Base-by-base conservation (phyloP, 2,797 vertebrate species). In the Chloroceryle inda region DNA sequence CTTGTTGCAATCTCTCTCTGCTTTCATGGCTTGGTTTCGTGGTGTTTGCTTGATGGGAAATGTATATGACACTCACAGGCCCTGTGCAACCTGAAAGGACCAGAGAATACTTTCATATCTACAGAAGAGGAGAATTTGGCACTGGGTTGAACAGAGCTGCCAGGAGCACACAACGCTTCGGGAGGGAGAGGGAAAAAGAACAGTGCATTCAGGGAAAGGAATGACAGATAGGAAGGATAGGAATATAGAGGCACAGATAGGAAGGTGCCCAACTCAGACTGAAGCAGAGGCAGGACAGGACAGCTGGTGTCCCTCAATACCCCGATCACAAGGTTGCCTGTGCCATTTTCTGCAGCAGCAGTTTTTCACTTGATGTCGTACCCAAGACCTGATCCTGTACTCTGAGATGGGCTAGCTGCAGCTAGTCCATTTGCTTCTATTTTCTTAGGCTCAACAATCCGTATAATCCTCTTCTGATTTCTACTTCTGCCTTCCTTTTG, bases 81-180 rank as follows among this genome's bases (percentile, higher is more conserved):
- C 64, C 55, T 38, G 31, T 78, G 67, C 66, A 71, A 31, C 80
- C 83, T 42, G 67, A 16, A 77, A 69, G 63, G 74, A 90, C 80
- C 77, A 42, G 55, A 67, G 49, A 64, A 79, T 75, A 21, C 49
- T 73, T 84, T 59, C 81, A 21, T 24, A 23, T 8, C 55, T 59
- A 44, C 31, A 53, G 73, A 78, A 86, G 37, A 66, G 18, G 29
- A 61, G 29, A 76, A 85, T 75, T 95, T 95, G 92, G 88, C 80
- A 53, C 67, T 44, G 71, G 27, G n/a, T 33, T 87, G 77, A 78
- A 58, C 26, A 8, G 15, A 69, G 91, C 68, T 96, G 79, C 68
- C 62, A 77, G 74, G 67, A 88, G 40, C 71, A 71, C 74, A 22
- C 40, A 84, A 8, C 53, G 19, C 78, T 92, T 61, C 5, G 72